These are phyloP conservation scores for Hyposmocoma kahamanoa DNA, from an alignment of 1,140 invertebrate genomes.

Conservation along the genomic window DNA sequence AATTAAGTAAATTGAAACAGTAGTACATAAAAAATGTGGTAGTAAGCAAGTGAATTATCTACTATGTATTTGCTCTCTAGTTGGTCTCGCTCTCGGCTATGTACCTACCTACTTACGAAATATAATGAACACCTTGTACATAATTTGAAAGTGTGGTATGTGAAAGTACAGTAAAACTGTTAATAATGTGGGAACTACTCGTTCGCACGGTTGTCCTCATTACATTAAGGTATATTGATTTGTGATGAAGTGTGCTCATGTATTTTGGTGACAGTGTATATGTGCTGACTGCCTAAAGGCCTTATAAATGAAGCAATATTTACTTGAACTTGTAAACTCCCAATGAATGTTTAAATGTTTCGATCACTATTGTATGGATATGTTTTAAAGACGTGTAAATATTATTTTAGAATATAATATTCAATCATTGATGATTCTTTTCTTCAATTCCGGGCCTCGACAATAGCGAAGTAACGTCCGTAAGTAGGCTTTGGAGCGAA, in stretches of 20 bases:
- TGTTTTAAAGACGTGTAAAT: slow-evolving; percentile 45
- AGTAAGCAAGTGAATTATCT: too few relatives aligned
- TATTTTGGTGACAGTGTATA: too few relatives aligned
- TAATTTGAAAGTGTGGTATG: neutral
- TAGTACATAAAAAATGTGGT: too few relatives aligned
- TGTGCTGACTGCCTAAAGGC: neutral
- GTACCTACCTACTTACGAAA: too few relatives aligned
- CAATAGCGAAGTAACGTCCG: too few relatives aligned
- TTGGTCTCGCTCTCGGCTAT: too few relatives aligned
- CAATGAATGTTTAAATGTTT: slow-evolving; percentile 40
- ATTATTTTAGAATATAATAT: slow-evolving; percentile 39
- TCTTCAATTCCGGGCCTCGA: too few relatives aligned
- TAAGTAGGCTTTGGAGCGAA: too few relatives aligned
- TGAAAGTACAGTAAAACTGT: neutral
- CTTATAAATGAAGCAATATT: slow-evolving; percentile 35
- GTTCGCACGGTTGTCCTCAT: neutral
- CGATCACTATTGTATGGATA: slow-evolving; percentile 27
- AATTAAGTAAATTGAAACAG: too few relatives aligned
- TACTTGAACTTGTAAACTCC: slow-evolving; percentile 31
- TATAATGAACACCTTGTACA: too few relatives aligned
- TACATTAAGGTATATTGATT: neutral
- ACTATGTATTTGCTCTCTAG: too few relatives aligned
- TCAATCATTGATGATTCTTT: slow-evolving; percentile 17
- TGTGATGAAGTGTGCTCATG: neutral
- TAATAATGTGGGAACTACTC: neutral